Percentiles rank a stretch among this genome's conserved stretches.
Conservation (phyloP, 2,113 vertebrate genomes). For the Cepphus grylle region DNA sequence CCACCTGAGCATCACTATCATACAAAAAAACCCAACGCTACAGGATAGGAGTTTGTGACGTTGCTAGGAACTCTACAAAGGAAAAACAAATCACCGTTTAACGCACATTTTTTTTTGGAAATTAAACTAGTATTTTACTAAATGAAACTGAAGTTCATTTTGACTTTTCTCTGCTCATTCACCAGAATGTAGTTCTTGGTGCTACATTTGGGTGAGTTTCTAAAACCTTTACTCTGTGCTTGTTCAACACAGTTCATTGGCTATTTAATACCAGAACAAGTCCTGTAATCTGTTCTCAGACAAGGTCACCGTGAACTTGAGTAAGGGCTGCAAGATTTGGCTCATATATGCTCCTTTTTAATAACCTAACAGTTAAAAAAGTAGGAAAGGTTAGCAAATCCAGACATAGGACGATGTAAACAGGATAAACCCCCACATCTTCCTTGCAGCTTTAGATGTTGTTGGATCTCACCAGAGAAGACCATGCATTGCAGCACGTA, state of each 20-base stretch:
- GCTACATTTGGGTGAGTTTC: neutral
- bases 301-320: neutral
- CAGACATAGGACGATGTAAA: neutral
- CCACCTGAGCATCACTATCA: neutral
- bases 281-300: neutral
- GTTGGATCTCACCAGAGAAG: neutral
- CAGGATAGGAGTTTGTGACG: neutral
- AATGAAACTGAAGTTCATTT: neutral
- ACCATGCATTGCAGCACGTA: neutral
- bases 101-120: rapidly evolving
- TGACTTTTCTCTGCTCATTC: neutral
- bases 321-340: neutral
- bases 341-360: neutral
- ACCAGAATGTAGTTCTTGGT: neutral
- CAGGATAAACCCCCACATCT: neutral
- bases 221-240: neutral
- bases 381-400: neutral
- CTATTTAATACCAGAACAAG: neutral
- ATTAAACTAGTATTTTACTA: neutral
- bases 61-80: neutral
- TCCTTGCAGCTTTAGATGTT: neutral
- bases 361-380: neutral
- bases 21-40: neutral
- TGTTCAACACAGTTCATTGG: neutral
- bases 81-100: rapidly evolving